Evolutionary conservation across 2,888 invertebrate species (phyloP).

Genomic region (Synanthedon andrenaeformis): DNA sequence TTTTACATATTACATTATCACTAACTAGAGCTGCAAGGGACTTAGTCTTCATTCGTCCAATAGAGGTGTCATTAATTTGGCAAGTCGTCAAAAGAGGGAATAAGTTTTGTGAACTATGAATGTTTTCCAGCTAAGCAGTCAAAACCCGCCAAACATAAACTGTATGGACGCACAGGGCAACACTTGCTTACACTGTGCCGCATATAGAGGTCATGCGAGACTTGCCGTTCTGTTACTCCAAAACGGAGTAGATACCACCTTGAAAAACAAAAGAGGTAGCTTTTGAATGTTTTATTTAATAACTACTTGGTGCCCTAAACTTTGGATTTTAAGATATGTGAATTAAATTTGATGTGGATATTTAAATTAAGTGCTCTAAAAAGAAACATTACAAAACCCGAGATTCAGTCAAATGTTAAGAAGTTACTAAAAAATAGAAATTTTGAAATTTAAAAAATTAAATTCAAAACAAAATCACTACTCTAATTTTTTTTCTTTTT

Average conservation of each 20-base stretch:
- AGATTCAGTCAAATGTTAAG: neutral
- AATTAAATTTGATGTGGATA: no score
- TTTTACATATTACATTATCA: no score
- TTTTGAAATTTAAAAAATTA: no score
- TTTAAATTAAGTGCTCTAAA: neutral
- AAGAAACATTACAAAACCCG: neutral
- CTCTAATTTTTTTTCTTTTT: no score
- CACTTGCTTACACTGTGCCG: slow-evolving; percentile 75
- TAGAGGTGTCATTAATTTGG: no score
- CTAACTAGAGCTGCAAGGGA: no score
- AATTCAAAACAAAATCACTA: no score
- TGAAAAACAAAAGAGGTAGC: slow-evolving; percentile 72
- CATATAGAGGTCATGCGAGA: slow-evolving; percentile 74
- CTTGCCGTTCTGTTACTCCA: slow-evolving; percentile 74
- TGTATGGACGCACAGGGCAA: slow-evolving; percentile 75
- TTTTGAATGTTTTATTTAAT: neutral
- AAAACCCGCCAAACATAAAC: slow-evolving; percentile 72
- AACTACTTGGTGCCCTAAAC: no score
- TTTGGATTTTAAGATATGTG: no score
- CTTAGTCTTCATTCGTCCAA: no score
- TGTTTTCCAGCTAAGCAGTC: slow-evolving; percentile 60
- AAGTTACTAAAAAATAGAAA: no score
- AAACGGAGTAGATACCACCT: slow-evolving; percentile 73
- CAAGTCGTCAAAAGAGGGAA: no score
- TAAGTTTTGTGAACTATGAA: neutral